Base-by-base conservation (phyloP, 2,113 vertebrate genomes). In the Corythaeola cristata region DNA sequence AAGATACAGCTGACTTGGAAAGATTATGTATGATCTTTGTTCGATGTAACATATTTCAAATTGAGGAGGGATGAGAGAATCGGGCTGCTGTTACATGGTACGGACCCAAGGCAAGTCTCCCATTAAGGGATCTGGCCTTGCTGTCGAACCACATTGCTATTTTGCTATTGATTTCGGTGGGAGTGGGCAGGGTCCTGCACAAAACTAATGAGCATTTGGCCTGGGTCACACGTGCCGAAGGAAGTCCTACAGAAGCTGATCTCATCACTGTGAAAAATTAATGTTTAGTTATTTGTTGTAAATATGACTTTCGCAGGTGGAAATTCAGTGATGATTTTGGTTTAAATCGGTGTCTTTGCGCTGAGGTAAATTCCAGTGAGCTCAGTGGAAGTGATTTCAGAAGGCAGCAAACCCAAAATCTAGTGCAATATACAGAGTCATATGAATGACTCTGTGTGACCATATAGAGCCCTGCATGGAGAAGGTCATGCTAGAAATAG, bases 401-500 rank as follows among this genome's bases (percentile, higher is more conserved):
- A 78, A 79, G 45, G 55, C 0, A 0, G 32, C 45, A 76, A 85
- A 91, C 86, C 30, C 15, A 53, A 75, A 84, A 55, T 78, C 69
- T 69, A 35, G 45, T 39, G 9, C 33, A 62, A 50, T 62, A 30
- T 30, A 71, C 47, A 24, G 45, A 47, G 49, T 91, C 71, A 69
- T 58, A 41, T 27, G 79, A 91, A 79, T 76, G 39, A n/a, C 24
- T 55, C 67, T 63, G 15, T 50, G 52, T 82, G 91, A 83, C 78
- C 59, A 59, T 76, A 52, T 17, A 52, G 86, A 92, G 89, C 37
- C 63, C 73, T 56, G 33, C 47, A 44, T 22, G 28, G 78, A 95
- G 81, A 95, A 96, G 94, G 89, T 94, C 91, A 76, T 62, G 74
- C 95, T 85, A 93, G 93, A 97, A 97, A 92, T 95, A 96, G 89